Evolutionary conservation across 2,797 vertebrate genomes (phyloP), one percentile per base, ranked within the genome.

Genomic region (Rachycentron canadum): DNA sequence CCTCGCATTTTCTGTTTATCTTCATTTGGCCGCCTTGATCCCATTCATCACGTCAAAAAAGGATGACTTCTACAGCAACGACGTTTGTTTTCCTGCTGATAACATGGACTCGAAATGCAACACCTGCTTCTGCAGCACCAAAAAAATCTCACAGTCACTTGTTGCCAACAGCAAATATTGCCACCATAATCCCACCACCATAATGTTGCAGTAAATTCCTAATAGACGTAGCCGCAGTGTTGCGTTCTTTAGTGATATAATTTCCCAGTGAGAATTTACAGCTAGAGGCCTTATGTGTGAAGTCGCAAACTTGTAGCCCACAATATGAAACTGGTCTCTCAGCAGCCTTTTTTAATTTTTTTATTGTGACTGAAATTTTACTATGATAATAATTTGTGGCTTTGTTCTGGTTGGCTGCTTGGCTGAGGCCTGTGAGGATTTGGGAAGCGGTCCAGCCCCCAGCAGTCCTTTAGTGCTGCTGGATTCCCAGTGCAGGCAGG

Each of bases 341-440:
- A 25, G 28, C 67, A 69, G 32, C 26, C 49, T n/a, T 32, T 38
- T 66, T 57, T 47, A 72, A 30, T 60, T 71, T 57, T 79, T 82
- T 79, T 83, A 53, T 79, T 86, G 85, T 81, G 81, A 90, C 69
- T 80, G 75, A 36, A 83, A 71, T 86, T 88, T 86, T 64, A 73
- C 76, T 65, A 80, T 88, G 88, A 93, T 90, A 89, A 92, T 92
- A 86, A 93, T 92, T 90, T 94, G 92, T 88, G 92, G 91, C 85
- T 91, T 84, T 84, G 84, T 89, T 92, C 78, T 81, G 91, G 87
- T 69, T 82, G 84, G 73, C 76, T 82, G 87, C 81, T 73, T 65
- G 72, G 76, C 73, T 80, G 83, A 86, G 87, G 89, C 84, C 78
- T 86, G 85, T 79, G 81, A 81, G 82, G 80, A 80, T 62, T 86